Conservation (phyloP, 2,797 vertebrate genomes). For the Pachyuromys duprasi region DNA sequence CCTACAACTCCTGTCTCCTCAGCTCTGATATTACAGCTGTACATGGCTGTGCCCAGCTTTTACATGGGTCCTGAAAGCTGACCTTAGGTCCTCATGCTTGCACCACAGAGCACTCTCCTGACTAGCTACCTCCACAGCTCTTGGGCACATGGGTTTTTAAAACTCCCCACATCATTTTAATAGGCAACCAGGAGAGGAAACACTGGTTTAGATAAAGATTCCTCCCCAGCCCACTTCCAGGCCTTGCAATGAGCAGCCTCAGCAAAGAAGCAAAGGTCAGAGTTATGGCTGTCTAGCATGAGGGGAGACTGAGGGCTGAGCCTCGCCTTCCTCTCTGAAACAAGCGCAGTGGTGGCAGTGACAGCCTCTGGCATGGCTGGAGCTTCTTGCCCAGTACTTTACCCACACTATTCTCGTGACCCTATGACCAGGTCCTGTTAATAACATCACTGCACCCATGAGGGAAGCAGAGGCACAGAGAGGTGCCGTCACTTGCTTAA, state of each 20-base stretch:
- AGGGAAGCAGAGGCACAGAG: background rate
- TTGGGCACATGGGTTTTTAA: background rate
- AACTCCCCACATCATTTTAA: background rate
- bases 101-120: background rate
- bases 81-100: background rate
- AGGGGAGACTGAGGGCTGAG: background rate
- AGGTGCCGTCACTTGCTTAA: background rate
- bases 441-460: no score
- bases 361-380: background rate
- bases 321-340: background rate
- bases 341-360: accelerated
- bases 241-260: background rate
- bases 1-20: background rate
- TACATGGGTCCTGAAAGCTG: background rate
- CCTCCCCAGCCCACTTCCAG: background rate
- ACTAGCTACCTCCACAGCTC: background rate
- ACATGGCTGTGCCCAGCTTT: background rate
- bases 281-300: background rate
- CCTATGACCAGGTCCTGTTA: background rate
- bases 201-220: background rate
- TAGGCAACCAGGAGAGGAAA: background rate
- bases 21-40: background rate
- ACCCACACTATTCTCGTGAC: background rate
- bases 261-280: background rate
- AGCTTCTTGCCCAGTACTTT: background rate